phyloP scores from a whole-genome alignment of 2,888 invertebrate genomes.

The Tipula helvola region DNA sequence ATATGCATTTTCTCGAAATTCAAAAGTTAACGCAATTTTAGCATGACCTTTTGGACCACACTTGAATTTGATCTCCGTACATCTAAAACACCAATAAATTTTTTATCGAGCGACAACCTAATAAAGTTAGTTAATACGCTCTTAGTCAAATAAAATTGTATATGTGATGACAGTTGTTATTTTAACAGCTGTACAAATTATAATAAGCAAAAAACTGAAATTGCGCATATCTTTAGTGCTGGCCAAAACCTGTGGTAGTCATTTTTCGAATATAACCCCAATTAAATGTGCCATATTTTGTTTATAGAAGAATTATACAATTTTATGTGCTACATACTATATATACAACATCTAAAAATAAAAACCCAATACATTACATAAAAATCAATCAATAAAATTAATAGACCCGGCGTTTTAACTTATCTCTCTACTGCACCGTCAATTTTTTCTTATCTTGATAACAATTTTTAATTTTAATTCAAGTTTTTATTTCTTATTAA shows the following conservation, averaged over 20 bases:
- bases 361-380: not conserved
- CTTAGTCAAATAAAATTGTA: too few relatives aligned
- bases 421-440: not conserved
- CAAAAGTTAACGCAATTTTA: too few relatives aligned
- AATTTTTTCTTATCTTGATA: not conserved
- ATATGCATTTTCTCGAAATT: too few relatives aligned
- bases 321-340: not conserved
- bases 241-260: not conserved
- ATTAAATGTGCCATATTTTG: not conserved
- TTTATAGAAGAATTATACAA: not conserved
- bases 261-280: not conserved
- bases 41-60: too few relatives aligned
- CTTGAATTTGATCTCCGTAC: too few relatives aligned
- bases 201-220: not conserved
- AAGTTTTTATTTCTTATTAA: not conserved
- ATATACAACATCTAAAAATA: not conserved
- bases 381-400: not conserved
- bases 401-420: not conserved
- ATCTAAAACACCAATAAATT: too few relatives aligned
- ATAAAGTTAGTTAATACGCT: not conserved
- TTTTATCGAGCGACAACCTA: too few relatives aligned
- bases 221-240: not conserved
- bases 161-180: not conserved
- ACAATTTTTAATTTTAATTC: not conserved
- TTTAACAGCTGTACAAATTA: not conserved